phyloP scores from a whole-genome alignment of 2,888 invertebrate species.

The Folsomia candida region DNA sequence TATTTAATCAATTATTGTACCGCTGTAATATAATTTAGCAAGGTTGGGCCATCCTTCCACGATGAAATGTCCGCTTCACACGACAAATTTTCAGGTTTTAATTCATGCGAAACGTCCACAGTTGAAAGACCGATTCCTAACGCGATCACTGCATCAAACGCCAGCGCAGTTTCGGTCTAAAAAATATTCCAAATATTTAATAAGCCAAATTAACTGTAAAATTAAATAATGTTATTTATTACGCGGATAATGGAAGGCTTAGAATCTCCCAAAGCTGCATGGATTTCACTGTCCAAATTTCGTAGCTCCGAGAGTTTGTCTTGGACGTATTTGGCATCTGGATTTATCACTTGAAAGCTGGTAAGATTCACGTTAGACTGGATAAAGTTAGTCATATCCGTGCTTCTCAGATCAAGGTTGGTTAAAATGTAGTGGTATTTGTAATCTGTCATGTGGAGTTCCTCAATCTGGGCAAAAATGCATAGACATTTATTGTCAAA shows the following conservation, averaged over 20 bases:
- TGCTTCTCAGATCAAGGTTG: constrained; percentile 57
- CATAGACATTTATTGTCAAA: neutral
- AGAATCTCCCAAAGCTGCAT: constrained; percentile 38
- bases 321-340: constrained; percentile 40
- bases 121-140: constrained; percentile 44
- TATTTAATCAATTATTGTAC: no score
- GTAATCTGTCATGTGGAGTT: constrained; percentile 74
- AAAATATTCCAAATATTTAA: neutral
- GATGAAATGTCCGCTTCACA: constrained; percentile 71
- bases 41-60: constrained; percentile 73
- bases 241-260: constrained; percentile 38
- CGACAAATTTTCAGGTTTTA: constrained; percentile 71
- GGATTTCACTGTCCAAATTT: constrained; percentile 41
- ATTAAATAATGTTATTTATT: neutral
- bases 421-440: constrained; percentile 81
- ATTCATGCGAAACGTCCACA: constrained; percentile 67
- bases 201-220: neutral
- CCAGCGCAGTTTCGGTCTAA: constrained; percentile 44
- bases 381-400: constrained; percentile 43
- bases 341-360: constrained; percentile 45
- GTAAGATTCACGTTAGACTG: constrained; percentile 47
- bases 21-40: constrained; percentile 72
- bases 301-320: constrained; percentile 46
- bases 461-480: constrained; percentile 29
- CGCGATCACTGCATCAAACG: constrained; percentile 47